Conservation (phyloP, 2,888 invertebrate species). For the Congeria kusceri region DNA sequence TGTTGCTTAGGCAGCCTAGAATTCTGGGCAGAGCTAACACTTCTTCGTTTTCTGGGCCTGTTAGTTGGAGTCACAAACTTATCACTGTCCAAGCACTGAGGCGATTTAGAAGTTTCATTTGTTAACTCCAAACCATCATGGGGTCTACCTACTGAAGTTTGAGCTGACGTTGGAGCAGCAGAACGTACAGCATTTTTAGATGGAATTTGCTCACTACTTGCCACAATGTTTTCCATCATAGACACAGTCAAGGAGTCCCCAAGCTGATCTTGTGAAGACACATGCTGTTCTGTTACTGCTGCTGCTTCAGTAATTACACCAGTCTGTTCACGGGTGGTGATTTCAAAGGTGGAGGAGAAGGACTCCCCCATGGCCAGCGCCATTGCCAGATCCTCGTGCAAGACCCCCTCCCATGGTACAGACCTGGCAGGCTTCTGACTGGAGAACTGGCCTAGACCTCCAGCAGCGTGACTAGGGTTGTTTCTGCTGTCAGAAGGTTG, state of each 20-base stretch:
- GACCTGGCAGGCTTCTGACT: constrained; percentile 27
- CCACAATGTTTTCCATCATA: constrained; percentile 71
- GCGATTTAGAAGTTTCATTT: neutral
- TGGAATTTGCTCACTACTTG: neutral
- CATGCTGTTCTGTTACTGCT: neutral
- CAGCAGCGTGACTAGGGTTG: neutral
- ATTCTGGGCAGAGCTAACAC: neutral
- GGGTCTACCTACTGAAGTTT: constrained; percentile 34
- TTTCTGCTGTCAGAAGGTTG: too few species aligned
- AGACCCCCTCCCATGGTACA: constrained; percentile 14
- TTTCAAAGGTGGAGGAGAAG: constrained; percentile 63
- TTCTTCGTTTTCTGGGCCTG: constrained; percentile 30
- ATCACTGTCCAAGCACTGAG: neutral
- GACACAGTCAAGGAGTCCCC: constrained; percentile 77
- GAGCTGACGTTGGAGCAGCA: too few species aligned
- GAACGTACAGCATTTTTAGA: neutral
- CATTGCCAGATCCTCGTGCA: constrained; percentile 90
- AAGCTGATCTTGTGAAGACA: constrained; percentile 38
- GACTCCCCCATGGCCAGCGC: constrained; percentile 80
- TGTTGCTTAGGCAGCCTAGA: constrained; percentile 32
- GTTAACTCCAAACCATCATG: neutral
- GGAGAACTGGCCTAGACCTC: constrained; percentile 46
- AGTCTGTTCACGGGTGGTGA: constrained; percentile 6
- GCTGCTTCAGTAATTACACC: constrained; percentile 14
- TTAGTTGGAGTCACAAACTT: constrained; percentile 47